phyloP scores from a whole-genome alignment of 2,797 vertebrate genomes.

The Diplodus sargus region DNA sequence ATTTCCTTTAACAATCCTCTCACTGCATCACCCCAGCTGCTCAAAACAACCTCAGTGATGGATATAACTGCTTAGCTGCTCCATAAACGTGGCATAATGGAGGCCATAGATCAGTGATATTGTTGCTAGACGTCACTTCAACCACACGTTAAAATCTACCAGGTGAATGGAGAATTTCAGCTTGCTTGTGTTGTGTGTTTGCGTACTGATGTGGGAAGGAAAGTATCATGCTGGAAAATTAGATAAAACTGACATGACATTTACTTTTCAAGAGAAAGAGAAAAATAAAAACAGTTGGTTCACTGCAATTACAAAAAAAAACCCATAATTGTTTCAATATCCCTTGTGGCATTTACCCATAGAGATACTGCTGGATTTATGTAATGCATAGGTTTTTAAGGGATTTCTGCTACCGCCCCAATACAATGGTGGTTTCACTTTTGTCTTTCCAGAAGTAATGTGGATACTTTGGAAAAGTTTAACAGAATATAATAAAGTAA shows the following conservation, averaged over 20 bases:
- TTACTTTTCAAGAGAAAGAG: not conserved
- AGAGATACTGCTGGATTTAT: not conserved
- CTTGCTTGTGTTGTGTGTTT: conserved; percentile 7
- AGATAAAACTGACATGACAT: not conserved
- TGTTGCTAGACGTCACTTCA: conserved; percentile 36
- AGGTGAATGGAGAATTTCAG: conserved; percentile 22
- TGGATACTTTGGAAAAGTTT: not conserved
- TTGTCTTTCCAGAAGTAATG: not conserved
- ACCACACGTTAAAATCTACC: conserved; percentile 46
- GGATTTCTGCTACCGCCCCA: not conserved
- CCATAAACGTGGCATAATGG: conserved; percentile 54
- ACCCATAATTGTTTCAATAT: not conserved
- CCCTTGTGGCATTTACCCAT: not conserved
- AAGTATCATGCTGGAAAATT: conserved; percentile 1
- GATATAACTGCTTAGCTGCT: conserved; percentile 45
- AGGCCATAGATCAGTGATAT: conserved; percentile 51
- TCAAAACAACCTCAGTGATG: conserved; percentile 37
- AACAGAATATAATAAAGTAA: not conserved
- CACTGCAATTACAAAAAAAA: conserved; percentile 2
- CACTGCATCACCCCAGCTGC: not conserved
- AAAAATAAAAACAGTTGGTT: conserved; percentile 6
- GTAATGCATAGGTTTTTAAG: conserved; percentile 3
- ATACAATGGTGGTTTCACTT: not conserved
- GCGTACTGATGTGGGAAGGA: conserved; percentile 20
- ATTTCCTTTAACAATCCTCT: conserved; percentile 13